Base-by-base conservation (phyloP, 2,888 invertebrate genomes). In the Acrobasis suavella region DNA sequence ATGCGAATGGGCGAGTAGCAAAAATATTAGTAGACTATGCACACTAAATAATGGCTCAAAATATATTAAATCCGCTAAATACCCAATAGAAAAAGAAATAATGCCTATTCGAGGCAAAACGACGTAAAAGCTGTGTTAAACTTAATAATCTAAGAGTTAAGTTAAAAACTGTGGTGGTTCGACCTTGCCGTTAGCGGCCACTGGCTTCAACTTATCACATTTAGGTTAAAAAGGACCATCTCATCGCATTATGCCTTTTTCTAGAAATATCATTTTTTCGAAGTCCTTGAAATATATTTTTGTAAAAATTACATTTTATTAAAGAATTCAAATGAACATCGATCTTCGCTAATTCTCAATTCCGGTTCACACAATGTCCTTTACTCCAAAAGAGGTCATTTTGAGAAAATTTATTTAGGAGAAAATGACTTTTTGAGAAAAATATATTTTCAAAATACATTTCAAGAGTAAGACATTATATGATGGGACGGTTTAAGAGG, bases 1-100 rank as follows among this genome's bases (percentile, higher is more conserved):
- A 81, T 79, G 82, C 80, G 76, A 80, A 81, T 74, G 77, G 82
- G 84, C 85, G 82, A 81, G 81, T 90, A 90, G 89, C 89, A 91
- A 91, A 91, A 90, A 91, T 91, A 91, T 91, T 88, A 89, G 84
- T 87, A 85, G 70, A 83, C 86, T 87, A 88, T 83, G 85, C 87
- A 86, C 84, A 83, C 86, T 87, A 85, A 84, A 87, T 82, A 81
- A 87, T 85, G 85, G 86, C 83, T 89, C 85, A 85, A 88, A 89
- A 88, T 86, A 86, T 82, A 87, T 89, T 77, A 85, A 89, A 87
- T 87, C 85, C 85, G 85, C 85, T 88, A 90, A 85, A 89, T 87
- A 90, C 84, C 86, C 84, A 84, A 84, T 87, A 89, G 77, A 85
- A 86, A 86, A 83, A 75, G 72, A 78, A 78, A 77, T 80, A 77